Evolutionary conservation across 2,797 vertebrate species (phyloP), one percentile per base, ranked within the genome.

Genomic region (Agapornis canus): DNA sequence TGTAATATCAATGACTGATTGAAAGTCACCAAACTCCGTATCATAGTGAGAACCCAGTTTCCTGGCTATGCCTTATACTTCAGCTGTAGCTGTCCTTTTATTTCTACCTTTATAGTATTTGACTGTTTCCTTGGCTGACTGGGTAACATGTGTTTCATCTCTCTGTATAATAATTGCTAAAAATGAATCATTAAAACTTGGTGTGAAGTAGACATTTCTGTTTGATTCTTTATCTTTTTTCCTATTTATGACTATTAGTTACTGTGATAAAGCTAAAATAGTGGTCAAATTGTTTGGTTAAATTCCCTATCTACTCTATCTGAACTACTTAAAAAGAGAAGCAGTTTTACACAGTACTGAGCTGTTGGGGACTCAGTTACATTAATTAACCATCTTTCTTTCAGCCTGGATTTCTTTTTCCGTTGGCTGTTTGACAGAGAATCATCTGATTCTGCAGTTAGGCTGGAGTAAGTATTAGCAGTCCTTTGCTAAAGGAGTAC

Each of bases 341-440:
- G 59, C 7, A 18, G 40, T 81, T 93, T 88, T 86, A 47, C 20
- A 22, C 10, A 39, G 8, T 63, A 40, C 17, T 32, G 25, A 71
- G 65, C 16, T 90, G 40, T 37, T 68, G 42, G 45, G 75, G 86
- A 49, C 56, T 95, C 45, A 92, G 70, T 83, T 61, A 60, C 40
- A 42, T 66, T 47, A 70, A 42, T 66, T 47, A 70, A 82, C 57
- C 7, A 5, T 94, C 57, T 97, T 84, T 94, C 68, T 95, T 97
- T 35, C 96, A 99, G 99, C 96, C 98, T 99, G 63, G 99, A 98
- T 11, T 97, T 99, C 77, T 99, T 99, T 98, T 99, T 99, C 94
- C 98, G 98, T 32, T 99, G 99, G 99, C 96, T 99, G 48, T 99
- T 99, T 96, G 98, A 99, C 96, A 98, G 97, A 94, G 52, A 95